Conservation (phyloP, 2,113 vertebrate species). For the Brachyhypopomus occidentalis region DNA sequence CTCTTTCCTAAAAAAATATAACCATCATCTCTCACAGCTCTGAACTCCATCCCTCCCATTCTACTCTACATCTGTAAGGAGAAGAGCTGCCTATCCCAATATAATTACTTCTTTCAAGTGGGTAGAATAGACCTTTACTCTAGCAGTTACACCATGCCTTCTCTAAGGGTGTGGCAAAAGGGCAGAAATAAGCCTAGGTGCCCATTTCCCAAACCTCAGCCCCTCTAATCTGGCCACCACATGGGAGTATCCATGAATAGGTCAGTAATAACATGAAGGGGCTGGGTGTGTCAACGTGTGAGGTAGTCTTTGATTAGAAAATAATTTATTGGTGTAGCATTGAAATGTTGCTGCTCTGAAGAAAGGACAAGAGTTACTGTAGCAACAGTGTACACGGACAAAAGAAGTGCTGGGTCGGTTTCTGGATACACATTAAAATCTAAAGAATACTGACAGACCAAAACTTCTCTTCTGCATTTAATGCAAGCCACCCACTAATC, state of each 20-base stretch:
- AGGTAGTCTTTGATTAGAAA: background rate
- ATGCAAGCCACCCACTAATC: too few relatives aligned
- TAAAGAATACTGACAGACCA: too few relatives aligned
- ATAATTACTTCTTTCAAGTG: constrained; percentile 70
- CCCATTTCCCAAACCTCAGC: constrained; percentile 70
- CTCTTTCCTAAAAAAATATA: background rate
- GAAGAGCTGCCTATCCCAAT: constrained; percentile 52
- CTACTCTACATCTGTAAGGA: constrained; percentile 48
- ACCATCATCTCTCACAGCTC: constrained; percentile 9
- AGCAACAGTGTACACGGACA: background rate
- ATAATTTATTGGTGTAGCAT: background rate
- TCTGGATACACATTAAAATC: too few relatives aligned
- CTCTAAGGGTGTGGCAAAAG: constrained; percentile 67
- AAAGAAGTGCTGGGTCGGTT: background rate
- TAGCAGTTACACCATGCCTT: constrained; percentile 70
- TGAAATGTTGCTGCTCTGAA: background rate
- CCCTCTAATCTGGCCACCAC: constrained; percentile 56
- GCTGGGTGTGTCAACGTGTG: background rate
- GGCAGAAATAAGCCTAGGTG: constrained; percentile 63
- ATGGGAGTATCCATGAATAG: constrained; percentile 2
- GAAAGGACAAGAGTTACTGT: background rate
- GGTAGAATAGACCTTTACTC: constrained; percentile 56
- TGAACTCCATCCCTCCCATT: background rate
- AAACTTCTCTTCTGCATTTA: too few relatives aligned
- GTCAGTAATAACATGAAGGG: constrained; percentile 19